These are phyloP conservation scores for Agonopterix arenella DNA, from an alignment of 2,888 invertebrate species.

Conservation along the genomic window DNA sequence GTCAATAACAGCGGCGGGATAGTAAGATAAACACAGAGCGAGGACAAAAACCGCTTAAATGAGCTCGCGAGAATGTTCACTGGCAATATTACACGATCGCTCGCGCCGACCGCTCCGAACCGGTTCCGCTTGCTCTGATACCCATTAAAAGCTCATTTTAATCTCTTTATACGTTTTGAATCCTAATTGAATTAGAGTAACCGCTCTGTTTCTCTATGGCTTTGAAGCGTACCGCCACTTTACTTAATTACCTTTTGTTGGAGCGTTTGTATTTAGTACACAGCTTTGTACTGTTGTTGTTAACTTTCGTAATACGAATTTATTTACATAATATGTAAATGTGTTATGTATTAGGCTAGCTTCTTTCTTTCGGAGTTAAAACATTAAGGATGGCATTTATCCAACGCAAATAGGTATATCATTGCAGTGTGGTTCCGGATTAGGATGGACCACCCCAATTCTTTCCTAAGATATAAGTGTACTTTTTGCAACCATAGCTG, in stretches of 20 bases:
- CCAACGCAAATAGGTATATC: too few relatives aligned
- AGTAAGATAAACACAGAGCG: slow-evolving; percentile 55
- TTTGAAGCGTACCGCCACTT: slow-evolving; percentile 19
- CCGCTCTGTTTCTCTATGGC: slow-evolving; percentile 23
- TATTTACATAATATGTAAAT: slow-evolving; percentile 8
- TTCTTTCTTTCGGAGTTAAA: too few relatives aligned
- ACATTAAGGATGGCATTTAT: too few relatives aligned
- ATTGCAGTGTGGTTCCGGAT: too few relatives aligned
- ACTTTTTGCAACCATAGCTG: too few relatives aligned
- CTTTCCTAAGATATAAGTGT: too few relatives aligned
- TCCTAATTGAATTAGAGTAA: slow-evolving; percentile 46
- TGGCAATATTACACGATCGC: slow-evolving; percentile 47
- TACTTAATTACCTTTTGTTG: slow-evolving; percentile 19
- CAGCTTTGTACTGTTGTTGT: slow-evolving; percentile 7
- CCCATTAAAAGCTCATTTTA: slow-evolving; percentile 44
- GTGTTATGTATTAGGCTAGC: too few relatives aligned
- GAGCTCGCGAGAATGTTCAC: slow-evolving; percentile 54
- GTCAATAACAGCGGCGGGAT: slow-evolving; percentile 39
- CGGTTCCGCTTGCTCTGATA: slow-evolving; percentile 42
- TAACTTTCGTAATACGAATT: slow-evolving; percentile 5
- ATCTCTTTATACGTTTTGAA: slow-evolving; percentile 42
- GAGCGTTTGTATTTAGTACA: slow-evolving; percentile 7
- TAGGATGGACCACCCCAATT: too few relatives aligned
- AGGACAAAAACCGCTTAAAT: slow-evolving; percentile 55
- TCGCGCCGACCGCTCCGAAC: slow-evolving; percentile 25